phyloP scores from a whole-genome alignment of 2,888 invertebrate species.

The Agrochola lota region DNA sequence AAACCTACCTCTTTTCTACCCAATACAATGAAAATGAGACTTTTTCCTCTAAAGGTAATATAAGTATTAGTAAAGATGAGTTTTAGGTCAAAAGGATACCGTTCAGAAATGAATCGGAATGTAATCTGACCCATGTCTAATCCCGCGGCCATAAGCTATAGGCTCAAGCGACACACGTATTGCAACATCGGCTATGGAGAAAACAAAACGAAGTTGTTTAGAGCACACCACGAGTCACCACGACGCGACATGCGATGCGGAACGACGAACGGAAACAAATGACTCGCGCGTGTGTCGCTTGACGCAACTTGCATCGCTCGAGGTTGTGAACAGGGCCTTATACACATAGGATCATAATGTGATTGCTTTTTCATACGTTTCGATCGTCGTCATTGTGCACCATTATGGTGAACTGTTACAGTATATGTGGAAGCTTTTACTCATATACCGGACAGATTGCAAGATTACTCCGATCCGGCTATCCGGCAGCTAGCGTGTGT shows the following conservation, averaged over 20 bases:
- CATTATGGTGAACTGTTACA: not conserved
- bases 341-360: not conserved
- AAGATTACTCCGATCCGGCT: not conserved
- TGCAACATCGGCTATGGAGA: not conserved
- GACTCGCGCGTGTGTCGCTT: not conserved
- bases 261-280: not conserved
- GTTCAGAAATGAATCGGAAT: not conserved
- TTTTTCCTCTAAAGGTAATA: constrained; percentile 1
- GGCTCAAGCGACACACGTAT: not conserved
- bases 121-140: constrained; percentile 12
- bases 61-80: constrained; percentile 24
- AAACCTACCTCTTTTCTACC: not conserved
- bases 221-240: not conserved
- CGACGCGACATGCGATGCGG: no score
- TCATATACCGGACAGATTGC: not conserved
- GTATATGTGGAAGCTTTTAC: not conserved
- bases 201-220: not conserved
- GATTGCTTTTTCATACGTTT: not conserved
- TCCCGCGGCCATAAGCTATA: not conserved
- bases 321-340: not conserved
- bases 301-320: not conserved
- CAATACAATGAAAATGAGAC: not conserved
- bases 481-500: no score
- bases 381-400: no score
- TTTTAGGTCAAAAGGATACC: constrained; percentile 11